phyloP scores from a whole-genome alignment of 2,113 vertebrate genomes.

The Laterallus jamaicensis region DNA sequence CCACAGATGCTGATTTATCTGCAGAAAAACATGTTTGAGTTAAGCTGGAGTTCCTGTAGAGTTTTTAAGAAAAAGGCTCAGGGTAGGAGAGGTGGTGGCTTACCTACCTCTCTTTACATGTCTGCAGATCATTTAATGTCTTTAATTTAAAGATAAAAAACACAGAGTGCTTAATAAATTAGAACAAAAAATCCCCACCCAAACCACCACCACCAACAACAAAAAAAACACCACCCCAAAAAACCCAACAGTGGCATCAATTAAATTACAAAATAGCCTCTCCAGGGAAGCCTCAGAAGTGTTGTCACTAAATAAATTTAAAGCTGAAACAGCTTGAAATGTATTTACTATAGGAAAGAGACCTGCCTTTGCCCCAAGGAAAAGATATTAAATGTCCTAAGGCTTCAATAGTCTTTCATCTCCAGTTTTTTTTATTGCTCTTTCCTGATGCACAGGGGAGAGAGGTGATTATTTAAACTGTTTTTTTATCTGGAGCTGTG shows the following conservation, averaged over 20 bases:
- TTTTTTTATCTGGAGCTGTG: conserved; percentile 28
- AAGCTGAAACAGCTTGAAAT: conserved; percentile 42
- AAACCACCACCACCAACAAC: too few species aligned
- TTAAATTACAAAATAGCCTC: conserved; percentile 55
- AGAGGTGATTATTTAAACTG: conserved; percentile 44
- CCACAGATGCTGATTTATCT: background rate
- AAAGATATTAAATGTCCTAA: conserved; percentile 47
- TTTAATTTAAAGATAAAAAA: conserved; percentile 51
- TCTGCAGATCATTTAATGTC: conserved; percentile 37
- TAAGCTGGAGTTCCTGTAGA: background rate
- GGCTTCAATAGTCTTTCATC: conserved; percentile 53
- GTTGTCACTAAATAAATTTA: conserved; percentile 54
- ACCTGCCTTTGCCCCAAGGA: conserved; percentile 30
- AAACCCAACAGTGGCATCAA: background rate
- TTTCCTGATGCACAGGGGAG: conserved; percentile 24
- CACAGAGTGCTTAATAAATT: conserved; percentile 31
- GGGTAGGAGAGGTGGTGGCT: conserved; percentile 10
- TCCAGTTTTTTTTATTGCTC: background rate
- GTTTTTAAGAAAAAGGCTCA: conserved; percentile 3
- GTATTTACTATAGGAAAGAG: conserved; percentile 46
- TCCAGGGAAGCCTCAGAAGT: conserved; percentile 40
- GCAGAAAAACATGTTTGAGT: background rate
- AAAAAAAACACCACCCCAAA: background rate
- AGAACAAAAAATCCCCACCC: background rate
- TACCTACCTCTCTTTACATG: conserved; percentile 1